phyloP scores from a whole-genome alignment of 2,888 invertebrate species.

The Barypeithes pellucidus region DNA sequence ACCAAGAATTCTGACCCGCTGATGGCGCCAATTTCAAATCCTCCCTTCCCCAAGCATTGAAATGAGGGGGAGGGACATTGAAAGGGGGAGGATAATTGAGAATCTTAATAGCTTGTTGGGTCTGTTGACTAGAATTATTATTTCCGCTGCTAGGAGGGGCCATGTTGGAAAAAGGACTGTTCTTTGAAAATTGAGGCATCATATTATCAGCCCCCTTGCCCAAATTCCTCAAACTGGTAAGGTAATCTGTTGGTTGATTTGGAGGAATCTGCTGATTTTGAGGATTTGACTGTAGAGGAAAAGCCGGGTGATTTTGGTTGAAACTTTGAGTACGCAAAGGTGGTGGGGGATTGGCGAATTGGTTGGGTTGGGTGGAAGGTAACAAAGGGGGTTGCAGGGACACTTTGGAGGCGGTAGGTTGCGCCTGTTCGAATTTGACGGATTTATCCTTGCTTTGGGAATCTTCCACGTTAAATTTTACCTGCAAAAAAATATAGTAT shows the following conservation, averaged over 20 bases:
- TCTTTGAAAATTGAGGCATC: conserved; percentile 53
- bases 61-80: conserved; percentile 55
- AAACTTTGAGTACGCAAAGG: conserved; percentile 59
- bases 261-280: conserved; percentile 26
- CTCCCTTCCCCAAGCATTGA: conserved; percentile 56
- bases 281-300: conserved; percentile 55
- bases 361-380: conserved; percentile 49
- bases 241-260: conserved; percentile 59
- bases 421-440: conserved; percentile 59
- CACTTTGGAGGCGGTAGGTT: conserved; percentile 26
- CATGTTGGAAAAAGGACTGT: conserved; percentile 39
- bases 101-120: conserved; percentile 36
- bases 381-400: conserved; percentile 22
- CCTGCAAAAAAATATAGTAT: conserved; percentile 62
- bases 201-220: conserved; percentile 56
- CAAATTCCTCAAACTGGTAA: conserved; percentile 61
- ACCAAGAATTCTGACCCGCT: conserved; percentile 37
- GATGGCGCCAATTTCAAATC: conserved; percentile 36
- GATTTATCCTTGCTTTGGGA: conserved; percentile 62
- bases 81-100: conserved; percentile 54
- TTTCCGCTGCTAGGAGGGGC: conserved; percentile 2
- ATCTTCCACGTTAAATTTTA: conserved; percentile 68
- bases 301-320: conserved; percentile 61
- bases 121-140: conserved; percentile 22
- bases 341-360: conserved; percentile 54